A percentile compares a stretch with the other conserved stretches of the same genome.
phyloP scores from a whole-genome alignment of 2,888 invertebrate species.

The Resseliella maxima region DNA sequence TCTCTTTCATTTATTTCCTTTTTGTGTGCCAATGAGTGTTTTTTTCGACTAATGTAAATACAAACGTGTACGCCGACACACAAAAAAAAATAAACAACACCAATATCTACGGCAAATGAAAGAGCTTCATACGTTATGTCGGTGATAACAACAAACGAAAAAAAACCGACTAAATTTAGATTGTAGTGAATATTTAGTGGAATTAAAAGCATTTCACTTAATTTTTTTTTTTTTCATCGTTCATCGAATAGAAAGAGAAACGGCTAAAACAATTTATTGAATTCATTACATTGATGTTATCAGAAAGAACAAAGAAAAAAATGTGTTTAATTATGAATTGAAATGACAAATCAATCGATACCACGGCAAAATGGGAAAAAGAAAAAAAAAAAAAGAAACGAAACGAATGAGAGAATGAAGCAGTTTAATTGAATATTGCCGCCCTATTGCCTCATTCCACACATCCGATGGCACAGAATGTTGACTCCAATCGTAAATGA shows the following conservation, averaged over 20 bases:
- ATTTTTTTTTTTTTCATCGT: background rate
- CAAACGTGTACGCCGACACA: constrained; percentile 37
- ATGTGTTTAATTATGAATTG: background rate
- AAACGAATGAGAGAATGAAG: too few relatives aligned
- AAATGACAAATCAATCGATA: background rate
- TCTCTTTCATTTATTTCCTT: background rate
- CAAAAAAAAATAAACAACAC: constrained; percentile 28
- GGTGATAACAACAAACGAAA: constrained; percentile 25
- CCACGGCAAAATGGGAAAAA: background rate
- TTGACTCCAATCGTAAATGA: background rate
- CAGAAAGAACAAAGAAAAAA: background rate
- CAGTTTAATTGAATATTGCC: background rate
- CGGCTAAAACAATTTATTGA: background rate
- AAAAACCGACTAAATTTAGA: background rate
- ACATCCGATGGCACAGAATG: background rate
- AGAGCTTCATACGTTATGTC: background rate
- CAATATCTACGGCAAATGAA: background rate
- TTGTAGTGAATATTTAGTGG: background rate
- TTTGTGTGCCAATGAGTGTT: background rate
- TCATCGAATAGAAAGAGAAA: too few relatives aligned
- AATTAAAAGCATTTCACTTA: background rate
- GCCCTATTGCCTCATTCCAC: background rate
- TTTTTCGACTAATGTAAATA: constrained; percentile 43
- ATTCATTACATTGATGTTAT: background rate
- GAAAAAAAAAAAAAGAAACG: background rate